A percentile compares a stretch with the other conserved stretches of the same genome.
phyloP scores from a whole-genome alignment of 1,140 invertebrate species.

The Megalopta genalis region DNA sequence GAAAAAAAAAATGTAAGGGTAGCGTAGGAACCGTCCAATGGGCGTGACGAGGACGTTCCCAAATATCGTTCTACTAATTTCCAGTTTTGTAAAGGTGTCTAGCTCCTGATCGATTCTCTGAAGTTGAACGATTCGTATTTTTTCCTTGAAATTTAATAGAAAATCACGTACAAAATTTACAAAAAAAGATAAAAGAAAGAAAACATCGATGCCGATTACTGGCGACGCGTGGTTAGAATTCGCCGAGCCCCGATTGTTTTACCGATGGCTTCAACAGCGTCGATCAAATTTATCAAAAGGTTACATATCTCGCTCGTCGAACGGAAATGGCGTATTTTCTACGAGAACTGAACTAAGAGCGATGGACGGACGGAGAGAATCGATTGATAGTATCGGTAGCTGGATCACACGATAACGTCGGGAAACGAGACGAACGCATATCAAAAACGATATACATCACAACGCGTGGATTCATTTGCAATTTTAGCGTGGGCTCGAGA shows the following conservation, averaged over 20 bases:
- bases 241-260: not conserved
- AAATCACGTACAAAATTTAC: not conserved
- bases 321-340: constrained; percentile 5
- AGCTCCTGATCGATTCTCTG: constrained; percentile 29
- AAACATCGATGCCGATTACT: not conserved
- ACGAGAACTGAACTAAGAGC: not conserved
- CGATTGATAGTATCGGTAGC: constrained; percentile 56
- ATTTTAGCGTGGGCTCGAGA: constrained; percentile 30
- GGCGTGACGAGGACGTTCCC: constrained; percentile 59
- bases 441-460: constrained; percentile 25
- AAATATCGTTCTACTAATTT: constrained; percentile 54
- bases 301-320: constrained; percentile 29
- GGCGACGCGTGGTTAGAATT: not conserved
- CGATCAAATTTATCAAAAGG: constrained; percentile 5
- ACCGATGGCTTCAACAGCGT: not conserved
- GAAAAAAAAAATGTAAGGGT: constrained; percentile 60
- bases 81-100: constrained; percentile 31
- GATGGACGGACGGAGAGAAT: constrained; percentile 27
- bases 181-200: not conserved
- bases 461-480: constrained; percentile 12
- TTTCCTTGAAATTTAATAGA: not conserved
- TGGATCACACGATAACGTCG: not conserved
- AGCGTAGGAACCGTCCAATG: constrained; percentile 75
- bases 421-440: constrained; percentile 19
- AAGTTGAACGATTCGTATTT: not conserved